Evolutionary conservation across 2,888 invertebrate species (phyloP).

Genomic region (Pollenia labialis): DNA sequence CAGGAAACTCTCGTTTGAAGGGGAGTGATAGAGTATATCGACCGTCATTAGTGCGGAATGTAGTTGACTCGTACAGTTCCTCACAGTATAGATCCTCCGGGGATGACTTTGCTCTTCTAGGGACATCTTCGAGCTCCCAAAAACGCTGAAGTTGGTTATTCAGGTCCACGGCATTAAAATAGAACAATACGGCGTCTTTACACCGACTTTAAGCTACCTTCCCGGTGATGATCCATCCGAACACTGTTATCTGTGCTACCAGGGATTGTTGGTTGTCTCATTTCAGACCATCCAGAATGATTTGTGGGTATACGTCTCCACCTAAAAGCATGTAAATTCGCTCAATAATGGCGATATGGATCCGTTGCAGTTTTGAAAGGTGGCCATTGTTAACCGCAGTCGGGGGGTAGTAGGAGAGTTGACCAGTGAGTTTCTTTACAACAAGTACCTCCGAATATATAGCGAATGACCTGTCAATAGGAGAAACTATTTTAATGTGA

Average conservation of each 20-base stretch:
- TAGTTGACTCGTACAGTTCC: too few species aligned
- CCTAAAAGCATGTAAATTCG: too few species aligned
- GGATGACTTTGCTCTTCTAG: not conserved
- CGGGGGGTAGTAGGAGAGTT: not conserved
- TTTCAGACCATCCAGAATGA: too few species aligned
- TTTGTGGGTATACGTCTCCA: too few species aligned
- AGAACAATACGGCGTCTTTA: fast-evolving
- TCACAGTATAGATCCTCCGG: constrained; percentile 20
- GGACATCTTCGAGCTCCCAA: not conserved
- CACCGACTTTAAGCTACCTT: not conserved
- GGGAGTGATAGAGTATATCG: constrained; percentile 22
- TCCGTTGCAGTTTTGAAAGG: not conserved
- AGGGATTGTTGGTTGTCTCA: too few species aligned
- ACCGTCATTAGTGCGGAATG: not conserved
- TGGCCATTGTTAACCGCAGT: not conserved
- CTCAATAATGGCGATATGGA: too few species aligned
- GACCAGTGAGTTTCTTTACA: not conserved
- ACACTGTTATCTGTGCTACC: not conserved
- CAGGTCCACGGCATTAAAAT: constrained; percentile 3
- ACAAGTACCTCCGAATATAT: not conserved
- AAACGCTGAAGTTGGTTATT: not conserved
- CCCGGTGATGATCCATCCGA: not conserved
- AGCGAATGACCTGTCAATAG: not conserved
- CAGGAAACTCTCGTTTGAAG: not conserved
- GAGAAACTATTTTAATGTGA: not conserved